Evolutionary conservation across 2,888 invertebrate genomes (phyloP), one percentile per base, ranked within the genome.

Genomic region (Drosophila neutralis): DNA sequence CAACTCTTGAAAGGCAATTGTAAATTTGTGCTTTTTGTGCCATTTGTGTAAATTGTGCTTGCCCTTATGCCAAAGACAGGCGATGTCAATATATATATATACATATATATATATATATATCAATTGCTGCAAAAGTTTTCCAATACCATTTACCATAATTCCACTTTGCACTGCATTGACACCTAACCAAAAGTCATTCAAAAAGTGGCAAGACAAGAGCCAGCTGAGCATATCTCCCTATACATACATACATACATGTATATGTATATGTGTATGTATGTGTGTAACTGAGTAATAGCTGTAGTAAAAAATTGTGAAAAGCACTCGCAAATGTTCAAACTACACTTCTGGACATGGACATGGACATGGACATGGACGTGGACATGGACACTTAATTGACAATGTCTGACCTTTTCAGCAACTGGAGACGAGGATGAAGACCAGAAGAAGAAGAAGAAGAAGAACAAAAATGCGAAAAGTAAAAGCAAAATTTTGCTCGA

Each of bases 71-170:
- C 42, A 49, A 49, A 49, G 27, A 49, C 49, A 57, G 58, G 52
- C 10, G 74, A 45, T 75, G 78, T 79, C 75, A 79, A 75, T 73
- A 83, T 88, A 88, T 89, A 83, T 86, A 88, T 89, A 83, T 86
- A 83, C 86, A 86, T 89, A 83, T 88, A 88, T 84, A n/a, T n/a
- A n/a, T n/a, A n/a, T n/a, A 83, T 88, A 88, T 84, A 31, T 84
- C 89, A 84, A 87, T 83, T 64, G 63, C 57, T 59, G 67, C 13
- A 62, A 89, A 86, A 86, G 78, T 90, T 86, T 90, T 87, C 73
- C 87, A 90, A 90, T 86, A 89, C 83, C 85, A 86, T 86, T 86
- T 90, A 80, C 88, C 85, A 86, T 86, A 86, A n/a, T n/a, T n/a
- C n/a, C n/a, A n/a, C n/a, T n/a, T n/a, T n/a, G n/a, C n/a, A n/a